Evolutionary conservation across 1,140 invertebrate species (phyloP), one percentile per base, ranked within the genome.

Genomic region (Macrotrachela quadricornifera): DNA sequence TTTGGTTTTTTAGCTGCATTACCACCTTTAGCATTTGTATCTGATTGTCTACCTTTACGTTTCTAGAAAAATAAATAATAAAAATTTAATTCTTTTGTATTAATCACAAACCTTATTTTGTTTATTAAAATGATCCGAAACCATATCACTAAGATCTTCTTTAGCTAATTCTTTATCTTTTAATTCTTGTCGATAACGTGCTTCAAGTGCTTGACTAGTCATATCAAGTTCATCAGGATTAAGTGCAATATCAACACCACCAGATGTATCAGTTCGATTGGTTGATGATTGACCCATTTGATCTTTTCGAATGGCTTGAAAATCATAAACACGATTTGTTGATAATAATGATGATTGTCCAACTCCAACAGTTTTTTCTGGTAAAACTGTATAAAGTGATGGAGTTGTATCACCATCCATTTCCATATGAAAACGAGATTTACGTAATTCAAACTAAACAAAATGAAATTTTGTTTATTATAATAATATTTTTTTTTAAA

Each of bases 391-490:
- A 64, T 88, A 95, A 14, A 94, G 67, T 10, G 65, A 65, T 15
- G 65, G 68, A 54, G 69, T 66, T 21, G 65, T 64, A 18, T 85
- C 84, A 48, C 65, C 61, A 68, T 95, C 92, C 80, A 92, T 88
- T 69, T 94, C 88, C 50, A 80, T 82, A 70, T 95, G 91, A 56
- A 94, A 87, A 62, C 91, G 87, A 67, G 85, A 83, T 72, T 99
- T 99, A 49, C 92, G 75, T 40, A 99, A 72, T 69, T 99, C 92
- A 64, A 99, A 96, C 61, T 42, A 15, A 48, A 30, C 3, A 30
- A 30, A 30, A 30, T 30, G 8, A 8, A 8, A 30, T 30, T 30
- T 30, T 30, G 8, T 30, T 2, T 30, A 30, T 30, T 2, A 30
- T 4, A 30, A 30, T n/a, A n/a, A n/a, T n/a, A n/a, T n/a, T n/a